Evolutionary conservation across 2,797 vertebrate genomes (phyloP).

Genomic region (Tokudaia tokunoshimensis): DNA sequence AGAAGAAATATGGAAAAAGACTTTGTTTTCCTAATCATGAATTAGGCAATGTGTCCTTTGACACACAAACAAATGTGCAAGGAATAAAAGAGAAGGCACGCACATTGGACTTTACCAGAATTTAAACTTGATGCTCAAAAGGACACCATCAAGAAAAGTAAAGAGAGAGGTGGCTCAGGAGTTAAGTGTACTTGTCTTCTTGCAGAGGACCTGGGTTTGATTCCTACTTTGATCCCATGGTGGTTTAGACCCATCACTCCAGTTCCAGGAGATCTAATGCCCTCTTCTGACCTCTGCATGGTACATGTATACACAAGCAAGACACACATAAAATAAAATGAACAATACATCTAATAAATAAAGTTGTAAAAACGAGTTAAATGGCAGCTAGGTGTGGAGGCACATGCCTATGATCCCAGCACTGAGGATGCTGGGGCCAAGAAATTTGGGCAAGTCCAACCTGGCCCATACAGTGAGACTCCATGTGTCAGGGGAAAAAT

Average conservation of each 20-base stretch:
- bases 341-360: not conserved
- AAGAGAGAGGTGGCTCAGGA: not conserved
- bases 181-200: not conserved
- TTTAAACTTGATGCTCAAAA: conserved; percentile 8
- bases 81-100: not conserved
- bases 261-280: not conserved
- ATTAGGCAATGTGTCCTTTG: not conserved
- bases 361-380: not conserved
- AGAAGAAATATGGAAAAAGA: conserved; percentile 15
- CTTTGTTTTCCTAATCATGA: conserved; percentile 1
- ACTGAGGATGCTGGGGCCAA: not conserved
- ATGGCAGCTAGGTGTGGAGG: not conserved
- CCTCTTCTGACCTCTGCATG: not conserved
- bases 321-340: not conserved
- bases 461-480: not conserved
- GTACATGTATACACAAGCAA: not conserved
- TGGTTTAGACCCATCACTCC: not conserved
- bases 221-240: not conserved
- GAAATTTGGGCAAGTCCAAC: not conserved
- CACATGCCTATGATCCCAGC: not conserved
- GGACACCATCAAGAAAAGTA: not conserved
- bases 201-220: not conserved
- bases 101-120: not conserved
- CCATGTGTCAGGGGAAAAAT: not conserved
- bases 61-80: not conserved